Evolutionary conservation across 2,113 vertebrate genomes (phyloP), one percentile per base, ranked within the genome.

Genomic region (Ceyx melanurus): DNA sequence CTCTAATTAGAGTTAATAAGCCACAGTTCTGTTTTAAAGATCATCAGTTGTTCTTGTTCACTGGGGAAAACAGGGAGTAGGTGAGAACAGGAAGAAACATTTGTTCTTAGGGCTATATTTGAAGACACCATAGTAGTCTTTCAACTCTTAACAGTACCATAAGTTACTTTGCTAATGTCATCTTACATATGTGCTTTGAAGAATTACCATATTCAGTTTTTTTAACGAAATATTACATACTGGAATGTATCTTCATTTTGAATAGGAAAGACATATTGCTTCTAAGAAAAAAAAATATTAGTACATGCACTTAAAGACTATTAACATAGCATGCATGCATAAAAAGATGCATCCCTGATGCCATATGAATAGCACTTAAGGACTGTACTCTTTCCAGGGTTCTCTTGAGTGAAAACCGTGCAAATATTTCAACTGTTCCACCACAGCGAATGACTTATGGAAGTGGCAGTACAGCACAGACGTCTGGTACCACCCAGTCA

Each of bases 351-450:
- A 20, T 58, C 28, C 57, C 57, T 10, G 19, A 62, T 90, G 12
- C 61, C 13, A 11, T 31, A 25, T 57, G 60, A 84, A 4, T 91
- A 83, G 81, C 33, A 46, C 11, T 79, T 82, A 15, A 1, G 26
- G 26, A 70, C 35, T 83, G 22, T 96, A 96, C 93, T 95, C 77
- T 98, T 95, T 96, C 96, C 90, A 97, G 98, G 92, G 21, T 95
- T 87, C 66, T 90, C 45, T 17, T 95, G 88, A 78, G 26, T 82
- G 89, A 91, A 21, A 96, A 53, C 40, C 6, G 72, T 87, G 58
- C 75, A 82, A 10, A 67, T 78, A 3, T 95, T 80, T 94, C 96
- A 13, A 35, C 86, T 64, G 79, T 83, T 89, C 65, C 66, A 28
- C 74, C 89, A 35, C 97, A 91, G 9, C 94, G 93, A 57, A 35